Base-by-base conservation (phyloP, 2,888 invertebrate species). In the Lacanobia wlatinum region DNA sequence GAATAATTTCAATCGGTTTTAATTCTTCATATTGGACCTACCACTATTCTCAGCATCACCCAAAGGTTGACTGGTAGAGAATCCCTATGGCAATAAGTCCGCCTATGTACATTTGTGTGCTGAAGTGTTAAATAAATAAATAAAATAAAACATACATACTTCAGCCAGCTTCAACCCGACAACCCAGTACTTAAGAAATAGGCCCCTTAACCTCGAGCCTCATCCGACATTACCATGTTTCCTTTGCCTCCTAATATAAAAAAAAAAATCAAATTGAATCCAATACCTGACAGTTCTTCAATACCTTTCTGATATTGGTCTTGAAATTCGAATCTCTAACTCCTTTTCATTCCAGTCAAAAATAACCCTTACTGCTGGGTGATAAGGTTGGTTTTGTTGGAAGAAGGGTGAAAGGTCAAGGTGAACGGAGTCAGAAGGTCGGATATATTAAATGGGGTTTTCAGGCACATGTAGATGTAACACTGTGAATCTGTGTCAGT, bases 231-330 rank as follows among this genome's bases (percentile, higher is more conserved):
- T 40, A 28, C 53, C 53, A 21, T 16, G 40, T 50, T 64, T 60
- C 60, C 59, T 56, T 64, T 63, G 56, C 62, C 50, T 66, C 10
- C 48, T 46, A 40, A 76, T 66, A 63, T 66, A 63, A 46, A 75
- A 82, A 78, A n/a, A 78, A 83, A 72, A 82, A 76, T 56, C 71
- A 76, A 77, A 80, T 78, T 76, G 71, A 81, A 84, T 85, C 84
- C 74, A 76, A 76, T 78, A 86, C 75, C 79, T 86, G 86, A 83
- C 86, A 83, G 76, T 80, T 86, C 80, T 84, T 84, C 86, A 83
- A 86, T 86, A 86, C 82, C 83, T 82, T 79, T 74, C 69, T 38
- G 74, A 71, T 86, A 83, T 85, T 77, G 77, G 73, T 84, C 83
- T 85, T 84, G 79, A 80, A 83, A 84, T 85, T 80, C 73, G 71